phyloP scores from a whole-genome alignment of 2,797 vertebrate species.

The Poeciliopsis presidionis region DNA sequence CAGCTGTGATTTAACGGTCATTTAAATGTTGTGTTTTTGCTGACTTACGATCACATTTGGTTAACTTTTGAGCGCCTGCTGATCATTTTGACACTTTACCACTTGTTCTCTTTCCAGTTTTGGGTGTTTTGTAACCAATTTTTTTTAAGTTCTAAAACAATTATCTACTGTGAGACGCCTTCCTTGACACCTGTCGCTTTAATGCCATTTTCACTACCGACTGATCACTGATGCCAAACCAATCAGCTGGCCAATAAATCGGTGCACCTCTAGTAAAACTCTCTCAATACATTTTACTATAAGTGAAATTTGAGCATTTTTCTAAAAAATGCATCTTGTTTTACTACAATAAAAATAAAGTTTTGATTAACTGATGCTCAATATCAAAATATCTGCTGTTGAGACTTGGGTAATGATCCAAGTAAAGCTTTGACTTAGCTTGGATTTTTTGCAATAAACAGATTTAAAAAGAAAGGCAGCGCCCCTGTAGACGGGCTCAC shows the following conservation, averaged over 20 bases:
- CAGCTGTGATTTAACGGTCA: too few relatives aligned
- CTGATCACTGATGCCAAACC: too few relatives aligned
- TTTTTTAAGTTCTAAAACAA: not conserved
- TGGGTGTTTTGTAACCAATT: not conserved
- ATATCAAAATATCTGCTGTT: conserved; percentile 9
- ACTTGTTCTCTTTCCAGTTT: not conserved
- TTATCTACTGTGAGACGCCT: not conserved
- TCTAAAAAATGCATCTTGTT: not conserved
- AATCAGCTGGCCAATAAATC: too few relatives aligned
- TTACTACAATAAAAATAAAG: not conserved
- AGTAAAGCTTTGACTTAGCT: conserved; percentile 60
- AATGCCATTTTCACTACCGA: not conserved
- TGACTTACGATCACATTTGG: not conserved
- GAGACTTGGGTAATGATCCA: conserved; percentile 56
- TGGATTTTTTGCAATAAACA: conserved; percentile 59
- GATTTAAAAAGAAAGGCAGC: conserved; percentile 59
- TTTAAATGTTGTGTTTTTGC: not conserved
- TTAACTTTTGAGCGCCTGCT: not conserved
- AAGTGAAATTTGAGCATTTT: not conserved
- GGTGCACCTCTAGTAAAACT: too few relatives aligned
- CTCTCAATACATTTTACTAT: not conserved
- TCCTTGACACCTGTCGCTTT: not conserved
- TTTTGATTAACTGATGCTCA: not conserved
- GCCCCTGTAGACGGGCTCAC: conserved; percentile 50
- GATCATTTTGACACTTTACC: not conserved